Evolutionary conservation across 2,113 vertebrate genomes (phyloP), one percentile per base, ranked within the genome.

Genomic region (Engystomops pustulosus): DNA sequence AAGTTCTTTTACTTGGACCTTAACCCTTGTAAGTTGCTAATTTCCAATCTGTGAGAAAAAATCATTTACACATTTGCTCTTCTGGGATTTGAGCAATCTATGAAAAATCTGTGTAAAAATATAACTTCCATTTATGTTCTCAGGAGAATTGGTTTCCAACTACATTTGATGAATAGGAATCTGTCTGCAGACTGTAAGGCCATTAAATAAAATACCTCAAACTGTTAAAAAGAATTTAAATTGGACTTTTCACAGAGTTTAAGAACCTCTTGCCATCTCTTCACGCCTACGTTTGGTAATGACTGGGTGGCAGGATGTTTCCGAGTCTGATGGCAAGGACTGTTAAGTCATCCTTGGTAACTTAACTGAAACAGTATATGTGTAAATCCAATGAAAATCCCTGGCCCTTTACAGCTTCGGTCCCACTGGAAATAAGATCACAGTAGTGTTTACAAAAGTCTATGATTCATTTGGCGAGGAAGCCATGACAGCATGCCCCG

Each of bases 381-480:
- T 97, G 97, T 95, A 98, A 98, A 99, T 97, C 96, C 95, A 94
- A 93, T 7, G 85, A 93, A 96, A 97, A 95, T 95, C 96, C 96
- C 93, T 88, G 87, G 90, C 91, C 92, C 93, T 94, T 95, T 93
- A 94, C 92, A 94, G 88, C 93, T 93, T 88, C 45, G 86, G 91
- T 95, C 94, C 94, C 95, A 88, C 47, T 93, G 92, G 95, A 96
- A 96, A 95, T 95, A 94, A 95, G 96, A 96, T 96, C 94, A 96
- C 89, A 94, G 90, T 87, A 86, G 89, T 95, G 94, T 97, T 97
- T 96, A 95, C 92, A 95, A 92, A 93, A 95, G 91, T 89, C 91
- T 87, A 90, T 91, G 90, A 95, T 94, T 96, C 91, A 91, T 94
- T 92, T 90, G 94, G 94, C 94, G 94, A 95, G 96, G 94, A 91